These are phyloP conservation scores for Brachymystax lenok DNA, from an alignment of 2,797 vertebrate species.

Conservation along the genomic window DNA sequence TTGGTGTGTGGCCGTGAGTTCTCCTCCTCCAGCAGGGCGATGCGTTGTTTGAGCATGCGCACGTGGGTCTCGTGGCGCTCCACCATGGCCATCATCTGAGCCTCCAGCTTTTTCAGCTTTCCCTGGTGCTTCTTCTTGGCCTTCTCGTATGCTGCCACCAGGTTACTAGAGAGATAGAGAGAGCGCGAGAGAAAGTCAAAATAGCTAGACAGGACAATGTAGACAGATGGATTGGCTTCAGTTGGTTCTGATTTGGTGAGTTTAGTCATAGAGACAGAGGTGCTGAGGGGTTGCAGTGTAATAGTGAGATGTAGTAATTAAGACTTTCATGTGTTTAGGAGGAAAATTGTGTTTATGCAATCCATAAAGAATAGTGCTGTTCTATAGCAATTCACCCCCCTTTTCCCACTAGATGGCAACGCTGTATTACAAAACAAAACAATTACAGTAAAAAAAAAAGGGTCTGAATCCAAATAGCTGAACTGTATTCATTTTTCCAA, in stretches of 20 bases:
- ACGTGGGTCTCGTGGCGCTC: constrained; percentile 89
- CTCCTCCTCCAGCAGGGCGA: constrained; percentile 86
- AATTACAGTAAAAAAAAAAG: not conserved
- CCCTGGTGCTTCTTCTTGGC: constrained; percentile 90
- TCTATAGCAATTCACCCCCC: not conserved
- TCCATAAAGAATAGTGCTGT: not conserved
- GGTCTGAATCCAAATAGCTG: not conserved
- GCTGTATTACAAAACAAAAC: not conserved
- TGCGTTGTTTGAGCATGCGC: constrained; percentile 86
- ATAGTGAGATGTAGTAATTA: too few relatives aligned
- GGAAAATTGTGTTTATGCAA: too few relatives aligned
- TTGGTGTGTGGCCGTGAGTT: constrained; percentile 85
- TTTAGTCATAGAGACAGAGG: too few relatives aligned
- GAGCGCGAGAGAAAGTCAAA: too few relatives aligned
- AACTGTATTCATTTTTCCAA: not conserved
- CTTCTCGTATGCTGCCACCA: constrained; percentile 89
- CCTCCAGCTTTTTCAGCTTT: constrained; percentile 87
- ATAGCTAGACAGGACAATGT: too few relatives aligned
- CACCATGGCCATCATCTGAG: constrained; percentile 91
- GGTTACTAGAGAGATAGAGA: constrained; percentile 71
- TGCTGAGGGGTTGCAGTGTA: too few relatives aligned
- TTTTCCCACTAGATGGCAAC: not conserved
- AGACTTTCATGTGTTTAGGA: too few relatives aligned
- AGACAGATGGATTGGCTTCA: too few relatives aligned
- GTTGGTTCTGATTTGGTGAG: too few relatives aligned